Conservation (phyloP, 2,113 vertebrate species). For the Chlorocebus sabaeus region DNA sequence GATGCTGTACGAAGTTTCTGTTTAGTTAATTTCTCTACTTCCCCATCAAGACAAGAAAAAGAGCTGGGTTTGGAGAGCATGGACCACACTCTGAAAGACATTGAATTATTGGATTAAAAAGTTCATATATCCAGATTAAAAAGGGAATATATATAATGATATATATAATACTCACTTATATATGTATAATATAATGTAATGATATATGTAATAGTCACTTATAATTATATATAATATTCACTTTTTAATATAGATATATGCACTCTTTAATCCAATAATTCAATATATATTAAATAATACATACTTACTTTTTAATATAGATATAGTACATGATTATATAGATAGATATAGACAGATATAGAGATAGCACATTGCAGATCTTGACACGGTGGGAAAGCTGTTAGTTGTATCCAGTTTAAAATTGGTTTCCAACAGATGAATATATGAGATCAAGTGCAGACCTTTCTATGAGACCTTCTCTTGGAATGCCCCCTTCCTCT, state of each 20-base stretch:
- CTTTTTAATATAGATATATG: too few relatives aligned
- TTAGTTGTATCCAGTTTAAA: not conserved
- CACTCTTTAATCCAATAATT: too few relatives aligned
- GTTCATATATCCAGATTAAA: too few relatives aligned
- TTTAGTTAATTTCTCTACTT: not conserved
- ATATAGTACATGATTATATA: too few relatives aligned
- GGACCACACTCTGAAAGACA: not conserved
- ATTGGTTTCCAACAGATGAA: not conserved
- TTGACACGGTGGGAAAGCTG: not conserved
- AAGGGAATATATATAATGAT: too few relatives aligned
- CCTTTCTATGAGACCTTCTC: not conserved
- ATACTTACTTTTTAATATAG: not conserved
- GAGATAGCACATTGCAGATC: not conserved
- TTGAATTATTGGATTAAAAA: not conserved
- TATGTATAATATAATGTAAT: not conserved
- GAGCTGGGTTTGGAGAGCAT: not conserved
- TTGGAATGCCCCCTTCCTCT: not conserved
- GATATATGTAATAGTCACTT: too few relatives aligned
- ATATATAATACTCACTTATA: not conserved
- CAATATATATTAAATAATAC: too few relatives aligned
- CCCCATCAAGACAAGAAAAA: not conserved
- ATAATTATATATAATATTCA: too few relatives aligned
- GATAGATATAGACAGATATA: not conserved
- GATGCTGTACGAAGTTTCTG: not conserved
- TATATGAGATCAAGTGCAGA: not conserved